These are phyloP conservation scores for Hydrophis major DNA, from an alignment of 2,797 vertebrate genomes.

Conservation along the genomic window DNA sequence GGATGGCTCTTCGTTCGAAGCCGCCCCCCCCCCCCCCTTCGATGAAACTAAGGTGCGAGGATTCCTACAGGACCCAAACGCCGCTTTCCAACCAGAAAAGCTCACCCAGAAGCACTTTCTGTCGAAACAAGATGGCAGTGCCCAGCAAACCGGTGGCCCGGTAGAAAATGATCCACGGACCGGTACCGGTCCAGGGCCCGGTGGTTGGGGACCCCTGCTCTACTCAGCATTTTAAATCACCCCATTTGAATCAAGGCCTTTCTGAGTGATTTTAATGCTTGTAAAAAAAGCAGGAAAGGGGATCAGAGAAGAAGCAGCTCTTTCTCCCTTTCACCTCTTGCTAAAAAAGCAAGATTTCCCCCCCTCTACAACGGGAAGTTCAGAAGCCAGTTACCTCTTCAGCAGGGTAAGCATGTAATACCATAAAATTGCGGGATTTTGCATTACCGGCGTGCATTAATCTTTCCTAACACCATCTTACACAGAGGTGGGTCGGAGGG, in stretches of 20 bases:
- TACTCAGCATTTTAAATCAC: background rate
- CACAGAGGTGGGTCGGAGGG: too few species aligned
- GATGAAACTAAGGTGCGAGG: too few species aligned
- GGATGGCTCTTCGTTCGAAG: too few species aligned
- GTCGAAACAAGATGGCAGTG: too few species aligned
- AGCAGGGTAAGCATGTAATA: background rate
- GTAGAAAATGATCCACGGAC: too few species aligned
- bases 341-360: background rate
- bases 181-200: too few species aligned
- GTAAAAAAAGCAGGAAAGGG: background rate
- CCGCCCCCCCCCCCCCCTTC: too few species aligned
- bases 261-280: background rate
- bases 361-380: background rate
- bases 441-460: accelerated
- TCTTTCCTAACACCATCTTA: background rate
- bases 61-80: too few species aligned
- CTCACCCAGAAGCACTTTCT: too few species aligned
- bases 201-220: background rate
- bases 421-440: background rate
- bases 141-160: too few species aligned
- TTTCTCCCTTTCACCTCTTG: background rate
- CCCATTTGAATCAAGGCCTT: background rate
- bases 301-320: background rate
- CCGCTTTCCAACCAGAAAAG: too few species aligned
- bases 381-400: background rate